Percentiles rank a stretch among this genome's conserved stretches.
Conservation (phyloP, 2,797 vertebrate species). For the Malacoctenus gilli region DNA sequence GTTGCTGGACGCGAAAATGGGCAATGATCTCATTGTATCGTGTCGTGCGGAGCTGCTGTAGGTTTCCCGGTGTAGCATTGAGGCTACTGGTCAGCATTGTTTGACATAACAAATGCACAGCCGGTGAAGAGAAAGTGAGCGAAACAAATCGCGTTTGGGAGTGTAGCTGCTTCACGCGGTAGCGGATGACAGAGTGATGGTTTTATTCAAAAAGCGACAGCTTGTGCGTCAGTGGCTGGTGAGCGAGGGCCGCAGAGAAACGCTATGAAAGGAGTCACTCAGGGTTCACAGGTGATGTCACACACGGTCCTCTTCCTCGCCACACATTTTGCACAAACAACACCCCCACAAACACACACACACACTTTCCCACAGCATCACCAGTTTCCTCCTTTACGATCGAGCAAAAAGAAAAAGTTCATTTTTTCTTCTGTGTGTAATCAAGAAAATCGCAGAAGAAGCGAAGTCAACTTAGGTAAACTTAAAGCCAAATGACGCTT, state of each 20-base stretch:
- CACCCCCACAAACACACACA: too few relatives aligned
- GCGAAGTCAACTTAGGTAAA: too few relatives aligned
- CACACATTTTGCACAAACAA: conserved; percentile 29
- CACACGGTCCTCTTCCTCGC: conserved; percentile 50
- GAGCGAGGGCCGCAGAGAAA: conserved; percentile 25
- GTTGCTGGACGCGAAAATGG: too few relatives aligned
- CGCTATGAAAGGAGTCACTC: conserved; percentile 42
- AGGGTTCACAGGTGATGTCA: conserved; percentile 58
- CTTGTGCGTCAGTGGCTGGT: conserved; percentile 33
- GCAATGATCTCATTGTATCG: too few relatives aligned
- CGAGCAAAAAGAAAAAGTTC: not conserved
- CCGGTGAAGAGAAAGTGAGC: conserved; percentile 9
- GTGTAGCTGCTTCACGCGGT: conserved; percentile 1
- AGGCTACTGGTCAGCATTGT: too few relatives aligned
- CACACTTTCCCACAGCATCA: conserved; percentile 10
- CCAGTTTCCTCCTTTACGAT: conserved; percentile 22
- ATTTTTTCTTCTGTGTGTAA: conserved; percentile 11
- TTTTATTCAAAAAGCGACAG: conserved; percentile 13
- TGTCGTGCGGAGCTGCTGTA: too few relatives aligned
- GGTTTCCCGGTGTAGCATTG: too few relatives aligned
- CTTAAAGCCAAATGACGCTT: too few relatives aligned
- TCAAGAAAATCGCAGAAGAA: too few relatives aligned
- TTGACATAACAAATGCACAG: too few relatives aligned
- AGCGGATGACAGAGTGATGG: conserved; percentile 3
- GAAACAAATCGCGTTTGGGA: not conserved